Conservation (phyloP, 2,113 vertebrate genomes). For the Callipepla californica region DNA sequence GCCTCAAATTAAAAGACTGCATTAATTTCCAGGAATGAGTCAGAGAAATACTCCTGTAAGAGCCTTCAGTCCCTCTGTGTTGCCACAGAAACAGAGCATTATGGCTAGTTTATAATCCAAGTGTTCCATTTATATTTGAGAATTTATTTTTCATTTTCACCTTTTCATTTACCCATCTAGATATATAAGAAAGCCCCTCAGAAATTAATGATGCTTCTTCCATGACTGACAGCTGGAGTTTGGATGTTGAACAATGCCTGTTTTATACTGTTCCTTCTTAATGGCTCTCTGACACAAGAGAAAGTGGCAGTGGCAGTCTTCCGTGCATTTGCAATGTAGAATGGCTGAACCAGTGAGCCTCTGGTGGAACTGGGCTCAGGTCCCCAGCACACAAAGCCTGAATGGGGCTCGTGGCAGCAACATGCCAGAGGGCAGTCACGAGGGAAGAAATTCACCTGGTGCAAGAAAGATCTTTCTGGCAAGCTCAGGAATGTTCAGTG, state of each 20-base stretch:
- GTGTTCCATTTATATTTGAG: conserved; percentile 26
- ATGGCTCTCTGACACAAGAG: neutral
- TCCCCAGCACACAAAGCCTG: neutral
- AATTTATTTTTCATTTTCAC: conserved; percentile 68
- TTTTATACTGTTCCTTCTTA: neutral
- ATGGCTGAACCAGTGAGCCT: neutral
- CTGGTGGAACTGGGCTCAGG: neutral
- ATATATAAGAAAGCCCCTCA: conserved; percentile 13
- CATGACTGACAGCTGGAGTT: neutral
- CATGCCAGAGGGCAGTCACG: neutral
- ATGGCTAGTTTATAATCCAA: conserved; percentile 66
- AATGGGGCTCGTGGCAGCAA: neutral
- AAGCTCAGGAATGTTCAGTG: neutral
- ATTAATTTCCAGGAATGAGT: conserved; percentile 71
- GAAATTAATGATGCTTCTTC: conserved; percentile 45
- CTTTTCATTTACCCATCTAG: conserved; percentile 46
- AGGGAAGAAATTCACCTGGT: fast-evolving
- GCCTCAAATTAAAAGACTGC: conserved; percentile 67
- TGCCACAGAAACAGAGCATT: conserved; percentile 61
- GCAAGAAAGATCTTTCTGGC: neutral
- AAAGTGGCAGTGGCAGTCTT: neutral
- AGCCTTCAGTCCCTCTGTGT: conserved; percentile 45
- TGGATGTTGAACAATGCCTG: neutral
- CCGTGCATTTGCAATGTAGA: neutral
- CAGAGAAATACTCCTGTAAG: conserved; percentile 42